phyloP scores from a whole-genome alignment of 1,140 invertebrate species.

The Drosophila melanogaster region DNA sequence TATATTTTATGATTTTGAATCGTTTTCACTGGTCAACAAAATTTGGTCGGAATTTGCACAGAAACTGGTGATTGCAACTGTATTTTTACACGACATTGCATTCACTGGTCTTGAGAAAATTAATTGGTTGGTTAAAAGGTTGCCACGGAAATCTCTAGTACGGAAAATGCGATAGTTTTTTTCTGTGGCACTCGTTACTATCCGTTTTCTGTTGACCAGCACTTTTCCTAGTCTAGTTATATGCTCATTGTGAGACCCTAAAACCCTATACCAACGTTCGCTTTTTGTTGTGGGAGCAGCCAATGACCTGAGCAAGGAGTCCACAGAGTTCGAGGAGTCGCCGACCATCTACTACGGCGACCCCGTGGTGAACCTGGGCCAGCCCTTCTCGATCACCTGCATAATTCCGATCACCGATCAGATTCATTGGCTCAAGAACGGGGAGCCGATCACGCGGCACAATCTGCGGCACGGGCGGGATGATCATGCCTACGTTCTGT shows the following conservation, averaged over 20 bases:
- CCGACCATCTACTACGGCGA: conserved; percentile 78
- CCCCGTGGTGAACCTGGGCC: conserved; percentile 70
- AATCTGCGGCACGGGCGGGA: conserved; percentile 81
- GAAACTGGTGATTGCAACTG: background rate
- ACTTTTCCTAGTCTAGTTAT: conserved; percentile 16
- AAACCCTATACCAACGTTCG: conserved; percentile 28
- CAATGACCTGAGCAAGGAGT: conserved; percentile 38
- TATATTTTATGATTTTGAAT: conserved; percentile 29
- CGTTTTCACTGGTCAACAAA: conserved; percentile 18
- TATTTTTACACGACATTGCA: background rate
- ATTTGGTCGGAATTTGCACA: background rate
- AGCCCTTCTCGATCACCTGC: conserved; percentile 80
- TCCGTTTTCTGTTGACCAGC: conserved; percentile 8
- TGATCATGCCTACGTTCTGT: conserved; percentile 72
- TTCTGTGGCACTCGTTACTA: background rate
- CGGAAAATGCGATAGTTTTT: background rate
- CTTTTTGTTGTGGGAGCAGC: conserved; percentile 37
- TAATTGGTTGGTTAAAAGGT: too few relatives aligned
- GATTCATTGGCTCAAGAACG: conserved; percentile 79
- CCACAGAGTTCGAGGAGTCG: conserved; percentile 52
- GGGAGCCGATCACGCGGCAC: conserved; percentile 74
- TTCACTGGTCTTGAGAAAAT: conserved; percentile 2
- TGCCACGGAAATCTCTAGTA: background rate
- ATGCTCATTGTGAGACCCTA: conserved; percentile 35
- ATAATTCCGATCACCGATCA: conserved; percentile 77